Base-by-base conservation (phyloP, 2,113 vertebrate genomes). In the Microcebus griseorufus region DNA sequence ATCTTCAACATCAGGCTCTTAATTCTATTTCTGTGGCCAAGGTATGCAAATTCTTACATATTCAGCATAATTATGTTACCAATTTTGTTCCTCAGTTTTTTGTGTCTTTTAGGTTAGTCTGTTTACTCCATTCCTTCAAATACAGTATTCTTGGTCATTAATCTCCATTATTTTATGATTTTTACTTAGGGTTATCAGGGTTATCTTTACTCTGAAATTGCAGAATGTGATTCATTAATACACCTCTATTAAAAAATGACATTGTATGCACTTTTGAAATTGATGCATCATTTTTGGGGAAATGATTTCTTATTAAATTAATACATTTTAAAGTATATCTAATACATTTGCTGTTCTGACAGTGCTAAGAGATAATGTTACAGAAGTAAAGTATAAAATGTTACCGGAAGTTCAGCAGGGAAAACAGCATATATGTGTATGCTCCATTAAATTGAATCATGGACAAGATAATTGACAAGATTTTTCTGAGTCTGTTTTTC, bases 1-100 rank as follows among this genome's bases (percentile, higher is more conserved):
- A 99, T 97, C 99, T 99, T 81, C 99, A 99, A 67, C 99, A 99
- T 90, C 99, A 99, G 97, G 99, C 99, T 79, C 99, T 99, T 94
- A 98, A 98, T 82, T 98, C 99, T 79, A 99, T 99, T 90, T 98
- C 99, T 90, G 97, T 98, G 34, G 99, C 99, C 86, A 99, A 99
- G 99, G 99, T 99, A 99, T 45, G 97, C 92, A 96, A 81, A 37
- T 39, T 3, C 29, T 60, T 79, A 20, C 65, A 1, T 84, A 42
- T 48, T 88, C 62, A 58, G 18, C 3, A 34, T 58, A 90, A 92
- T 76, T 70, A 5, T 65, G 7, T 69, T 64, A 18, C 45, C 22
- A 62, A 90, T 95, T 55, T 90, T 70, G 25, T 45, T 75, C 16
- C 62, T 88, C 51, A 78, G 2, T 70, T 89, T 76, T 69, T 83